Conservation (phyloP, 2,113 vertebrate genomes). For the Corynorhinus townsendii region DNA sequence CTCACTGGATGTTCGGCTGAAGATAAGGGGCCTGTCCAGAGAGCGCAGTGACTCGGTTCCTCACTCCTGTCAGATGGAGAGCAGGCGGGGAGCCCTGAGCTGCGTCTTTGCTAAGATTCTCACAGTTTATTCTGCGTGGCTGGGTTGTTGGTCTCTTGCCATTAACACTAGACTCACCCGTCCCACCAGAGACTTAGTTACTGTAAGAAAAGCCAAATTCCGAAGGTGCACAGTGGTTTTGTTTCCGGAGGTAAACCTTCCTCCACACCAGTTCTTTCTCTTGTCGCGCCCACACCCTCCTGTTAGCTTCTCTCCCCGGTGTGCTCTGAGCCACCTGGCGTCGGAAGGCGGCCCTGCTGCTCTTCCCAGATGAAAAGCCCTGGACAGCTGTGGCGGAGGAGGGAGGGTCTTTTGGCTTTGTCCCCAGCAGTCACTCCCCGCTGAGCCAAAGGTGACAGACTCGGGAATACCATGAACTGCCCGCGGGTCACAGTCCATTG, state of each 20-base stretch:
- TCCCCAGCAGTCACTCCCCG: neutral
- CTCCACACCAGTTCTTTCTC: neutral
- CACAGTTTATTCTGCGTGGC: neutral
- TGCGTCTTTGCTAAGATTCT: neutral
- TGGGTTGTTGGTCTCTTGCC: neutral
- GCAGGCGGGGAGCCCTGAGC: neutral
- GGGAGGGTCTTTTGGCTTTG: neutral
- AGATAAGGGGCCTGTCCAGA: neutral
- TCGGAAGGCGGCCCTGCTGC: neutral
- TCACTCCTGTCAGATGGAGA: neutral
- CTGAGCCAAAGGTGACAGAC: neutral
- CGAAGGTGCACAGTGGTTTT: neutral
- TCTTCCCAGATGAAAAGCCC: neutral
- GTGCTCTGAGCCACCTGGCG: neutral
- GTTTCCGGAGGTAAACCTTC: constrained; percentile 23
- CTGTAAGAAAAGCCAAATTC: constrained; percentile 3
- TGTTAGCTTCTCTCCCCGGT: neutral
- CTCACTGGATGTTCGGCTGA: neutral
- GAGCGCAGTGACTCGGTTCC: too few species aligned
- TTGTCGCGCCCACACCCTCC: neutral
- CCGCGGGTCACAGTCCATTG: neutral
- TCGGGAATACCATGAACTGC: neutral
- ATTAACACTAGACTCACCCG: neutral
- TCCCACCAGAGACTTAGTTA: neutral
- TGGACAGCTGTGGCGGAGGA: neutral